Evolutionary conservation across 2,113 vertebrate species (phyloP).

Genomic region (Acanthisitta chloris): DNA sequence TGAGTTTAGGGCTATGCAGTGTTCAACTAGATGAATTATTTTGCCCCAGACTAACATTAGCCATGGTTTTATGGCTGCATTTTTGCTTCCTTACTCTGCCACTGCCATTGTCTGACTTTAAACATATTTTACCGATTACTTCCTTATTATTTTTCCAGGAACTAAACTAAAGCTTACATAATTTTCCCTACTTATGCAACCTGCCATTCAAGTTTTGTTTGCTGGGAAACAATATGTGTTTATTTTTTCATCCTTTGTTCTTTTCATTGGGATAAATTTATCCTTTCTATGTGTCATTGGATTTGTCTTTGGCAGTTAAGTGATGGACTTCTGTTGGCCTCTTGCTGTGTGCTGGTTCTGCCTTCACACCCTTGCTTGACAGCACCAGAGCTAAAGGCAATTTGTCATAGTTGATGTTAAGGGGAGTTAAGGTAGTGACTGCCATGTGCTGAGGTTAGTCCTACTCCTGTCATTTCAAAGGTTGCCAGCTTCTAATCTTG

Average conservation of each 20-base stretch:
- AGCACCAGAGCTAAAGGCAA: background rate
- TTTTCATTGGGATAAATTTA: background rate
- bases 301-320: background rate
- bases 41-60: background rate
- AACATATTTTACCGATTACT: background rate
- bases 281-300: background rate
- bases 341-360: background rate
- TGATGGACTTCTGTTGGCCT: background rate
- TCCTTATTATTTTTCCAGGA: conserved; percentile 24
- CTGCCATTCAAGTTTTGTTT: background rate
- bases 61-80: background rate
- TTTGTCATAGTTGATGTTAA: background rate
- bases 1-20: background rate
- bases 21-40: background rate
- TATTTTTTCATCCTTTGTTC: background rate
- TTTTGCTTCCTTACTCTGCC: background rate
- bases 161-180: background rate
- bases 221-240: conserved; percentile 6
- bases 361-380: background rate
- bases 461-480: background rate
- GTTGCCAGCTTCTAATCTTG: background rate
- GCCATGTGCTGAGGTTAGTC: background rate
- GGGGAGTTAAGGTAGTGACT: background rate
- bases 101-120: background rate
- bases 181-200: background rate